phyloP scores from a whole-genome alignment of 2,888 invertebrate genomes.

The Salpingus planirostris region DNA sequence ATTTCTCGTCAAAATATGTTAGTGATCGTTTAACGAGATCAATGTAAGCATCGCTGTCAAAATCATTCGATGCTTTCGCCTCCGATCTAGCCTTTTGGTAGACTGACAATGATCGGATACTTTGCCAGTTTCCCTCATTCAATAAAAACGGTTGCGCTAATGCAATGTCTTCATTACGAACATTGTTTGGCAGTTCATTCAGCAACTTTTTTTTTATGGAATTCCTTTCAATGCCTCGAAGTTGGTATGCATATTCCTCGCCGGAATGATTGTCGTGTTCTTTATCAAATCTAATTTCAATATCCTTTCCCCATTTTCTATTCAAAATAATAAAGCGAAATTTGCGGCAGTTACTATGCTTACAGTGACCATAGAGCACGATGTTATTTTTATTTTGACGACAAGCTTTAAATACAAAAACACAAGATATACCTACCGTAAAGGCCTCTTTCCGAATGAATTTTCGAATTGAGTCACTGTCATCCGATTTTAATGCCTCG shows the following conservation, averaged over 20 bases:
- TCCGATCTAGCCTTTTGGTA: not conserved
- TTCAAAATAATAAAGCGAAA: not conserved
- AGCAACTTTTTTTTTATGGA: not conserved
- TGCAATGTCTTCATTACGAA: not conserved
- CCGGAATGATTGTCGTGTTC: not conserved
- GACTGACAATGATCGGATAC: not conserved
- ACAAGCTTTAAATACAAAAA: not conserved
- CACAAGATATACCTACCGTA: not conserved
- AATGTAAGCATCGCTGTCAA: not conserved
- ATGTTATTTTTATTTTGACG: not conserved
- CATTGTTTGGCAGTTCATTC: not conserved
- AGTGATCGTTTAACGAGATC: not conserved
- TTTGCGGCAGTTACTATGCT: not conserved
- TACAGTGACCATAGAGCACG: not conserved
- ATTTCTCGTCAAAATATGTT: not conserved
- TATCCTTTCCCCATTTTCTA: too few species aligned
- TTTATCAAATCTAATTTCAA: not conserved
- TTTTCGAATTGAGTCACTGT: too few species aligned
- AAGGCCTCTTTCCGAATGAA: too few species aligned
- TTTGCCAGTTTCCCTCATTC: not conserved
- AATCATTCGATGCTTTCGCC: not conserved
- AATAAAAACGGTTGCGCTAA: not conserved
- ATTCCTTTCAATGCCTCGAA: not conserved
- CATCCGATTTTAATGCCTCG: too few species aligned
- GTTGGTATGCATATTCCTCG: not conserved